A percentile compares a stretch with the other conserved stretches of the same genome.
These are phyloP conservation scores for Toxonevra muliebris DNA, from an alignment of 2,888 invertebrate genomes.

Conservation along the genomic window DNA sequence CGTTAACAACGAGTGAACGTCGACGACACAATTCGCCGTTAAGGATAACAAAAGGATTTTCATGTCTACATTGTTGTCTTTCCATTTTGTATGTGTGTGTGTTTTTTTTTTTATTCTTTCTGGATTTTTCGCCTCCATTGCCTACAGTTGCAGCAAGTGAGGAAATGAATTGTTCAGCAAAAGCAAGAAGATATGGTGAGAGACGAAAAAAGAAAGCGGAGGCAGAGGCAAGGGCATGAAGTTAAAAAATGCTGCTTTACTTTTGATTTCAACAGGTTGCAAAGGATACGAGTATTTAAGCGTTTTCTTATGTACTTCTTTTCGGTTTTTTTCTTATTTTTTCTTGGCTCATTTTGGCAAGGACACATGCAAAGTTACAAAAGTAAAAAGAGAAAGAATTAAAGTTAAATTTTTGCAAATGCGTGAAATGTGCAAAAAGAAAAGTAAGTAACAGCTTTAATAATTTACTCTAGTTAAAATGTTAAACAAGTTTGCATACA, in stretches of 20 bases:
- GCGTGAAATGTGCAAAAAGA: too few species aligned
- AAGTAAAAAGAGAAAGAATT: too few species aligned
- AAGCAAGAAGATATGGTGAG: too few species aligned
- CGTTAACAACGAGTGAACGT: slow-evolving; percentile 7
- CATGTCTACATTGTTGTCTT: slow-evolving; percentile 28
- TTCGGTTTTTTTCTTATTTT: too few species aligned
- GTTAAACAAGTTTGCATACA: too few species aligned
- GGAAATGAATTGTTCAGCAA: slow-evolving; percentile 2
- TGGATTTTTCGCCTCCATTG: background rate
- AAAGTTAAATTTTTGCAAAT: too few species aligned
- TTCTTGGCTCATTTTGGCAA: too few species aligned
- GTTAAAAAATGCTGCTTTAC: background rate
- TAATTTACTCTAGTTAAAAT: too few species aligned
- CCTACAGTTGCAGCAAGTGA: slow-evolving; percentile 6
- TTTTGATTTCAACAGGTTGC: slow-evolving; percentile 29
- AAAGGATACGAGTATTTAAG: slow-evolving; percentile 13
- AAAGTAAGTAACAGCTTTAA: too few species aligned
- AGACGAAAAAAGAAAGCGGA: too few species aligned
- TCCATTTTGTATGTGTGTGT: too few species aligned
- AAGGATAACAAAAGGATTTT: slow-evolving; percentile 37
- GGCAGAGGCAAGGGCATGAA: background rate
- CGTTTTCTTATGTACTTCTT: background rate
- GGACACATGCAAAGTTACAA: too few species aligned
- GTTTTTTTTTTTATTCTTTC: background rate
- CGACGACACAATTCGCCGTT: slow-evolving; percentile 26